Base-by-base conservation (phyloP, 2,888 invertebrate species). In the Drosophila subquinaria region DNA sequence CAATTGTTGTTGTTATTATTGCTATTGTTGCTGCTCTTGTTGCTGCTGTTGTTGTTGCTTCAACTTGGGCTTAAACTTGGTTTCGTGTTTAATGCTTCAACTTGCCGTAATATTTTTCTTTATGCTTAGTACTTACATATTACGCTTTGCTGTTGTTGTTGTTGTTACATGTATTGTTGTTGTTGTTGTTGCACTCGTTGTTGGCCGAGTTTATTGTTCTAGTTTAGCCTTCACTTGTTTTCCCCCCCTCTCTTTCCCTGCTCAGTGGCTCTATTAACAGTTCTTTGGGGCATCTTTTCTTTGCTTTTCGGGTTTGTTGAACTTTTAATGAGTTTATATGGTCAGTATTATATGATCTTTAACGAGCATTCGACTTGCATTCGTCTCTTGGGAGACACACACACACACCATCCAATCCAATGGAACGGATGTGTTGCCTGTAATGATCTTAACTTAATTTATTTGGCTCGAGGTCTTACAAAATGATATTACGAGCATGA, bases 291-390 rank as follows among this genome's bases (percentile, higher is more conserved):
- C 67, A 76, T 73, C 67, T 13, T 35, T n/a, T 36, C 38, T 57
- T 42, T 51, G 36, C 27, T 33, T 64, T 60, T 74, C 13, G 74
- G 79, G 82, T 86, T 83, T 83, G 82, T 85, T 85, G 86, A 81
- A 81, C 83, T 81, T 69, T 72, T 86, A 86, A 83, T 86, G 83
- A 81, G 86, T 83, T 86, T 86, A 79, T 69, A 85, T 85, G 76
- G 60, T 52, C 50, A 63, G 59, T 66, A 82, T 80, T 81, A 79
- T 80, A 61, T 70, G 83, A 80, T 74, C 73, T 77, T 83, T 81
- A 83, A 83, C 64, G 67, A 74, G 70, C 67, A 60, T 13, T 70
- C 78, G 57, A 73, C 50, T 55, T 52, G 61, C 42, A 61, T 40
- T 42, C 30, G 35, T 23, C 56, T 36, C 20, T 36, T 23, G 51